phyloP scores from a whole-genome alignment of 2,797 vertebrate species.

The Haliaeetus albicilla region DNA sequence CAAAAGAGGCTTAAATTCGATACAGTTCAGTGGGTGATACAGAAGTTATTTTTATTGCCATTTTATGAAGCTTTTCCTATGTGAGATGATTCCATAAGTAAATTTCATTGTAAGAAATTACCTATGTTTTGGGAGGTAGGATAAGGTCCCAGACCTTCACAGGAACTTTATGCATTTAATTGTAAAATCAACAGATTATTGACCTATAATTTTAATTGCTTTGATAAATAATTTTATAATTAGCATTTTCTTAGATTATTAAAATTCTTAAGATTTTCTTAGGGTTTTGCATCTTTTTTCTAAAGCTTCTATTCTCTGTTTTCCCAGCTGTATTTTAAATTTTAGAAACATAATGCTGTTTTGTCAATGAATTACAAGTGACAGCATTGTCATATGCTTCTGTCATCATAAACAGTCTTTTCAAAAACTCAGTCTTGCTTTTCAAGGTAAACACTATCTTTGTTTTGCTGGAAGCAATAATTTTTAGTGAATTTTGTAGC shows the following conservation, averaged over 20 bases:
- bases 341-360: neutral
- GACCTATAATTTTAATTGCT: neutral
- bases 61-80: neutral
- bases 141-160: neutral
- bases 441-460: neutral
- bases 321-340: neutral
- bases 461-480: neutral
- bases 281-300: neutral
- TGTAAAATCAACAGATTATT: neutral
- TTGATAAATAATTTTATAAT: neutral
- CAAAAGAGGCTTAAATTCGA: neutral
- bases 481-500: neutral
- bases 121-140: neutral
- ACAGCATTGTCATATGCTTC: neutral
- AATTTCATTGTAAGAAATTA: neutral
- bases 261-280: neutral
- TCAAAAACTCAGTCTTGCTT: neutral
- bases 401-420: neutral
- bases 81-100: neutral
- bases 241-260: neutral
- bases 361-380: neutral
- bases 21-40: neutral
- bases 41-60: neutral
- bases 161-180: neutral
- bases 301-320: neutral